Conservation (phyloP, 2,797 vertebrate species). For the Nannoperca australis region DNA sequence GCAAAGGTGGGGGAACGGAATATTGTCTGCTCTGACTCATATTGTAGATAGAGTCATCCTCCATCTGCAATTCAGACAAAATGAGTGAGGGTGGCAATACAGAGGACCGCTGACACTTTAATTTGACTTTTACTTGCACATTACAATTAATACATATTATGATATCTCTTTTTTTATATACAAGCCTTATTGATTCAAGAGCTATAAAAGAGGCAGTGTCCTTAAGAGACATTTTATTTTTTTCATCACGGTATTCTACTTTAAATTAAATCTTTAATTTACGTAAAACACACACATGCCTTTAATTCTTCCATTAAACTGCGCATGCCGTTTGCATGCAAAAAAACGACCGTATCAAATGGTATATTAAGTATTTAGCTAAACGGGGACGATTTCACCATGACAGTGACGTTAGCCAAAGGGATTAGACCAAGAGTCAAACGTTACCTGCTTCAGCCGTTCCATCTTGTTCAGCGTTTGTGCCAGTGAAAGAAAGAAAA, state of each 20-base stretch:
- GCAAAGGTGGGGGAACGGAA: conserved; percentile 69
- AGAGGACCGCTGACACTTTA: not conserved
- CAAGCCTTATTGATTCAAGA: not conserved
- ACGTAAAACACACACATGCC: not conserved
- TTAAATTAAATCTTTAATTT: too few relatives aligned
- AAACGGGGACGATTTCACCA: not conserved
- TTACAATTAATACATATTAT: not conserved
- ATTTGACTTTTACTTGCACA: not conserved
- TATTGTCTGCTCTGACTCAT: conserved; percentile 76
- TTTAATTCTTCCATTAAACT: not conserved
- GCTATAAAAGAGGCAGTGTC: not conserved
- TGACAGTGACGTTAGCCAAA: not conserved
- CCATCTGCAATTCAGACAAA: conserved; percentile 61
- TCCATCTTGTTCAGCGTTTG: conserved; percentile 46
- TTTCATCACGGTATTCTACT: not conserved
- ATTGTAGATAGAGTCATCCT: conserved; percentile 77
- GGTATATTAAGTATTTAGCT: not conserved
- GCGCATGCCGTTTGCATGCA: not conserved
- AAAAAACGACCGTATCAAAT: too few relatives aligned
- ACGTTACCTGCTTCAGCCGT: conserved; percentile 42
- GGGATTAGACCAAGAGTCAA: not conserved
- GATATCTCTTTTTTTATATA: not conserved
- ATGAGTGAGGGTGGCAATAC: not conserved
- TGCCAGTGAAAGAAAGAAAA: not conserved
- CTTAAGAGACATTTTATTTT: not conserved